phyloP scores from a whole-genome alignment of 2,113 vertebrate genomes.

The Caretta caretta region DNA sequence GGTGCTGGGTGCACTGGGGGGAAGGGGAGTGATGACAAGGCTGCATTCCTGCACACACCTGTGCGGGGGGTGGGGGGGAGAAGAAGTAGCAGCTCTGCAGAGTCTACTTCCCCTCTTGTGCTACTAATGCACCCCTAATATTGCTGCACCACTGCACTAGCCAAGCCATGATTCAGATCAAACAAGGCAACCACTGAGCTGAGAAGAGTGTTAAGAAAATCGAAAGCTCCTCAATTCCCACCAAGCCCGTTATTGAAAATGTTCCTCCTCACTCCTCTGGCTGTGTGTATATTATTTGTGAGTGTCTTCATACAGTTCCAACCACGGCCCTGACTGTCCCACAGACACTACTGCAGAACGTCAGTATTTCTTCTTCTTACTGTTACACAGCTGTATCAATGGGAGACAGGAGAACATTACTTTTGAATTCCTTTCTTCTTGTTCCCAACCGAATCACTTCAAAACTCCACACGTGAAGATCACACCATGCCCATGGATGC shows the following conservation, averaged over 20 bases:
- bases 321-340: not conserved
- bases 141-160: not conserved
- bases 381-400: no score
- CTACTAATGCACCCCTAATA: not conserved
- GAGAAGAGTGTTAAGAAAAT: no score
- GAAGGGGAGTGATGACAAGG: not conserved
- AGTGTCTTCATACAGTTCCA: no score
- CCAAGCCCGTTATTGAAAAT: not conserved
- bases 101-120: not conserved
- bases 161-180: not conserved
- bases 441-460: not conserved
- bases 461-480: not conserved
- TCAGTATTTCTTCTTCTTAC: not conserved
- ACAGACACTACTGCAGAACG: not conserved
- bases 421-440: not conserved
- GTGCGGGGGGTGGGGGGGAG: no score
- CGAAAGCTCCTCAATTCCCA: no score
- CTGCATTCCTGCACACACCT: not conserved
- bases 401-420: not conserved
- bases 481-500: rapidly evolving
- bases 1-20: no score
- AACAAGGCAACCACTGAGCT: not conserved
- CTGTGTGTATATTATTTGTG: not conserved
- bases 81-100: no score
- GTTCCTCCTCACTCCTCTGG: no score